Evolutionary conservation across 2,113 vertebrate species (phyloP).

Genomic region (Rhegmatorhina hoffmannsi): DNA sequence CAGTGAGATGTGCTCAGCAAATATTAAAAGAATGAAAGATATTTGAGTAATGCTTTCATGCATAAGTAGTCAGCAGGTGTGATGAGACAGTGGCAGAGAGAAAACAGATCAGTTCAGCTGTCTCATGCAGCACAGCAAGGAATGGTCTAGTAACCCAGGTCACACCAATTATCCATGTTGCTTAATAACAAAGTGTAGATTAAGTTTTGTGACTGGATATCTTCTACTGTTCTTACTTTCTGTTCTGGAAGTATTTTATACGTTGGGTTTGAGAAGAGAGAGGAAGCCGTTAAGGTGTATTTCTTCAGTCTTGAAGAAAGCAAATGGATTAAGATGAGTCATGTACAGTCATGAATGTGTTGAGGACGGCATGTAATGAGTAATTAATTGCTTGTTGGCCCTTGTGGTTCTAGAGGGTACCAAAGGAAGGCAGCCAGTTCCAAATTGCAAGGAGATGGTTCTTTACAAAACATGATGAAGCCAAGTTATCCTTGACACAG

Average conservation of each 20-base stretch:
- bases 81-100: not conserved
- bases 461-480: not conserved
- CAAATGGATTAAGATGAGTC: not conserved
- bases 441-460: not conserved
- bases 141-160: not conserved
- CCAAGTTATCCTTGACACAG: not conserved
- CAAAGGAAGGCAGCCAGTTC: not conserved
- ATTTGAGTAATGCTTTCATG: not conserved
- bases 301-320: not conserved
- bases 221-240: not conserved
- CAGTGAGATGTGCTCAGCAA: not conserved
- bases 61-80: not conserved
- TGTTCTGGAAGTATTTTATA: not conserved
- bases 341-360: not conserved
- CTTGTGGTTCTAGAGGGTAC: not conserved
- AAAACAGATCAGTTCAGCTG: not conserved
- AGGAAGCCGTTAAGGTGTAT: not conserved
- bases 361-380: not conserved
- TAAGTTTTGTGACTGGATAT: not conserved
- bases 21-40: not conserved
- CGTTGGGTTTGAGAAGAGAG: not conserved
- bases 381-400: not conserved
- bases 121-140: not conserved
- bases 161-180: not conserved
- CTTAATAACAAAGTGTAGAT: not conserved